Evolutionary conservation across 35 echinoderm and acorn worm genomes (phyloP), one percentile per base, ranked within the genome.

Genomic region (Nesometra sesokonis): DNA sequence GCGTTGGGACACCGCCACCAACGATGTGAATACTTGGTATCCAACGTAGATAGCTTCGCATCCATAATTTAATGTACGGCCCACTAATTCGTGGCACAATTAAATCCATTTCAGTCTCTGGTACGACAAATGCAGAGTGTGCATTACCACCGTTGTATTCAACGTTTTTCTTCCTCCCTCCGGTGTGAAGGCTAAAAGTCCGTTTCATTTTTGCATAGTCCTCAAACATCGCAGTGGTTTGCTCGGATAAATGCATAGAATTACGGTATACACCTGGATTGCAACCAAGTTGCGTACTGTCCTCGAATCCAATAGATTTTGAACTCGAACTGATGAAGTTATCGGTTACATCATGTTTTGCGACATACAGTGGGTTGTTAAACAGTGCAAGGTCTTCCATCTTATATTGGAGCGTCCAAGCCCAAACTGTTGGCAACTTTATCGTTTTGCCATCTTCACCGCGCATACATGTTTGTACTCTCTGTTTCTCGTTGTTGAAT

Each of bases 371-470:
- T 9, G 96, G 96, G 32, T 99, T 99, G 85, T 85, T 94, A 88
- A 99, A 99, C 23, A 99, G 88, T 0, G 90, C 86, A 78, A 94
- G 92, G 93, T 99, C 96, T 15, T 90, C 85, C 13, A 90, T 78
- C 13, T 90, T 91, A 86, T 91, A 99, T 86, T 99, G 96, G 13
- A 99, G 47, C 32, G 96, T 92, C 96, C 96, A 99, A 0, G 92
- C 90, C 96, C 96, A 99, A 2, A 99, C 96, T 0, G 96, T 90
- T 77, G 90, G 90, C 36, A 99, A 84, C 80, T 89, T 85, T 33
- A 84, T 86, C 29, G 89, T 86, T 81, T 83, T 87, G 2, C 35
- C 32, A 57, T 76, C 34, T 87, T 89, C 32, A 9, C 57, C 84
- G 0, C 47, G 76, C 30, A 88, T 19, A 36, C 85, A 90, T 21